Conservation (phyloP, 2,113 vertebrate genomes). For the Percopsis transmontana region DNA sequence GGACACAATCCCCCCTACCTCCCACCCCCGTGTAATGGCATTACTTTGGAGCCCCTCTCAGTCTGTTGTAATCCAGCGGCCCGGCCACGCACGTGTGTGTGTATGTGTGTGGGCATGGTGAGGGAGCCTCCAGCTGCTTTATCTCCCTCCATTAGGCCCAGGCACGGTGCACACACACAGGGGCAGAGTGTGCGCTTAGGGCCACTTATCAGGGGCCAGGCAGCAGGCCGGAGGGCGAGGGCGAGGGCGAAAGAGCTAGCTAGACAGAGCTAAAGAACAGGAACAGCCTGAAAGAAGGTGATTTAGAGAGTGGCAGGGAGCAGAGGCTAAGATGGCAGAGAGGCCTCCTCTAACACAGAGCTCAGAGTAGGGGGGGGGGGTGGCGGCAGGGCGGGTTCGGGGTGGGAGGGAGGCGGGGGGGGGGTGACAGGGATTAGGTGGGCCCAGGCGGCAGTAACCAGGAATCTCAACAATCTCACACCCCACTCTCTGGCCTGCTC, state of each 20-base stretch:
- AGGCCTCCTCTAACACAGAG: constrained; percentile 65
- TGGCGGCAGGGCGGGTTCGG: too few species aligned
- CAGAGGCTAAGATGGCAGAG: constrained; percentile 67
- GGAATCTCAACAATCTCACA: constrained; percentile 78
- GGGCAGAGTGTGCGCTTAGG: constrained; percentile 69
- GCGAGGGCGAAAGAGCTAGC: constrained; percentile 49
- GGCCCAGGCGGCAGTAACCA: constrained; percentile 71
- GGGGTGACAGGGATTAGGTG: constrained; percentile 72
- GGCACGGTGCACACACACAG: constrained; percentile 65
- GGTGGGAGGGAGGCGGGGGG: constrained; percentile 54
- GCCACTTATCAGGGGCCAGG: constrained; percentile 68
- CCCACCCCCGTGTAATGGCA: neutral
- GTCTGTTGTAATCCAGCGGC: neutral
- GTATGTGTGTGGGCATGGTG: constrained; percentile 30
- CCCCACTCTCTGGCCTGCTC: constrained; percentile 65
- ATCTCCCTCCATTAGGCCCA: constrained; percentile 75
- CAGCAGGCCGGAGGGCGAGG: constrained; percentile 46
- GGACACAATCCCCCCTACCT: too few species aligned
- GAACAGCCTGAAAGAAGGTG: constrained; percentile 29
- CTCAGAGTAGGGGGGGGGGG: constrained; percentile 56
- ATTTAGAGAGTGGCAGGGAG: constrained; percentile 58
- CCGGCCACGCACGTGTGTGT: neutral
- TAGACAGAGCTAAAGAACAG: constrained; percentile 22
- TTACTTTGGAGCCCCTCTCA: neutral
- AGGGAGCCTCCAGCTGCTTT: constrained; percentile 64